Evolutionary conservation across 2,797 vertebrate genomes (phyloP).

Genomic region (Rhinoraja longicauda): DNA sequence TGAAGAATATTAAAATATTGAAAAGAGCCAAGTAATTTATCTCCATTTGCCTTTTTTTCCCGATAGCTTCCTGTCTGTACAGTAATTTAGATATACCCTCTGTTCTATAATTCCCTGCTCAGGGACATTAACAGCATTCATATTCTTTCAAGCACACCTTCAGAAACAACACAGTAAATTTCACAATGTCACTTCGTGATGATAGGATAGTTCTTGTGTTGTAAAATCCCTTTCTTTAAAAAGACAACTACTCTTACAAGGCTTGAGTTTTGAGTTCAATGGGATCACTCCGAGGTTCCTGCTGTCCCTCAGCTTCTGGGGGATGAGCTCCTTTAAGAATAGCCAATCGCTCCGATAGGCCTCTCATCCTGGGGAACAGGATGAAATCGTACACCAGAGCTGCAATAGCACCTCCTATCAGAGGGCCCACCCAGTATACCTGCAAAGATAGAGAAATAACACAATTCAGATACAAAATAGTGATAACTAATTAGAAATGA

Average conservation of each 20-base stretch:
- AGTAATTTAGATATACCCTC: constrained; percentile 25
- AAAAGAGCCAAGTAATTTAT: background rate
- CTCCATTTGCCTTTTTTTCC: background rate
- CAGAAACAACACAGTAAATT: constrained; percentile 35
- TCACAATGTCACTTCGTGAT: constrained; percentile 15
- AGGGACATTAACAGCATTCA: constrained; percentile 32
- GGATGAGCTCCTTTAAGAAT: constrained; percentile 73
- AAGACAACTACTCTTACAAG: constrained; percentile 45
- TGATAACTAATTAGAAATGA: background rate
- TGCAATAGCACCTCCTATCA: constrained; percentile 78
- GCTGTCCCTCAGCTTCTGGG: constrained; percentile 64
- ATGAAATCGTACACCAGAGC: constrained; percentile 85
- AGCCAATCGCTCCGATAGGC: constrained; percentile 79
- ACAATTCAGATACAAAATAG: background rate
- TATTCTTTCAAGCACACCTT: constrained; percentile 36
- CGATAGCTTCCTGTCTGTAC: constrained; percentile 26
- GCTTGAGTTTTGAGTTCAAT: constrained; percentile 88
- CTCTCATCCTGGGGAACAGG: constrained; percentile 79
- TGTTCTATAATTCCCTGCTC: background rate
- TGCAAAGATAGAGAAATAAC: constrained; percentile 47
- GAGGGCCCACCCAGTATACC: constrained; percentile 91
- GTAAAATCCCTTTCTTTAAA: constrained; percentile 28
- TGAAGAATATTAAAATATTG: constrained; percentile 17
- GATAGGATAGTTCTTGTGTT: constrained; percentile 18
- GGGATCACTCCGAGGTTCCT: constrained; percentile 72